Percentiles rank a stretch among this genome's conserved stretches.
Evolutionary conservation across 2,113 vertebrate species (phyloP).

Genomic region (Nerophis lumbriciformis): DNA sequence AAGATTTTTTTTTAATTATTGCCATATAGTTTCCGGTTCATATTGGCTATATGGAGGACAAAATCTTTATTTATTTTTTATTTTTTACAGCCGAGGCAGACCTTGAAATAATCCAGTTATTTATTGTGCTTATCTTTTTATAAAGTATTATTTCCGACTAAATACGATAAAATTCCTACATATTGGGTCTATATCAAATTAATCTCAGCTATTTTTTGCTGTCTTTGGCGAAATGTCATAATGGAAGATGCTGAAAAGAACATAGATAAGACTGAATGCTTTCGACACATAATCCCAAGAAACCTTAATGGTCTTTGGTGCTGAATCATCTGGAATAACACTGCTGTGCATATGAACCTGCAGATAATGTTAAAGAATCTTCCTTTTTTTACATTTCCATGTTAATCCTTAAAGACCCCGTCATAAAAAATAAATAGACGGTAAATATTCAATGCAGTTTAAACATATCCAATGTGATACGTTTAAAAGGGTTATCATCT

Average conservation of each 20-base stretch:
- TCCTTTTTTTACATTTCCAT: conserved; percentile 1
- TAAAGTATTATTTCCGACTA: not conserved
- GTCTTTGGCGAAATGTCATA: conserved; percentile 22
- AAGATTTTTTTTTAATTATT: no score
- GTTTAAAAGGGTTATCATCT: conserved; percentile 2
- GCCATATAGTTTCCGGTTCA: no score
- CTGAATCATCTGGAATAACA: conserved; percentile 20
- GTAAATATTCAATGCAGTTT: not conserved
- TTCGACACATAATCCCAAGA: conserved; percentile 23
- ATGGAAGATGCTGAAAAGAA: conserved; percentile 7
- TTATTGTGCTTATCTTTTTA: no score
- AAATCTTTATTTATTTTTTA: no score
- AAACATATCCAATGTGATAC: conserved; percentile 24
- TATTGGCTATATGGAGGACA: no score
- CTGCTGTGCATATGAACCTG: conserved; percentile 9
- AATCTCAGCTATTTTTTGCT: conserved; percentile 27
- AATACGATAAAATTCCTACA: not conserved
- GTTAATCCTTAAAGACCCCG: conserved; percentile 17
- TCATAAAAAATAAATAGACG: not conserved
- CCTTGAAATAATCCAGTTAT: not conserved
- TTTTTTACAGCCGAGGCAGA: no score
- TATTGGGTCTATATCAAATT: conserved; percentile 6
- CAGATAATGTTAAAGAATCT: conserved; percentile 25
- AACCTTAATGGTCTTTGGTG: conserved; percentile 7
- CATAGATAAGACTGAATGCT: conserved; percentile 24